Evolutionary conservation across 1,140 invertebrate species (phyloP), one percentile per base, ranked within the genome.

Genomic region (Globodera rostochiensis): DNA sequence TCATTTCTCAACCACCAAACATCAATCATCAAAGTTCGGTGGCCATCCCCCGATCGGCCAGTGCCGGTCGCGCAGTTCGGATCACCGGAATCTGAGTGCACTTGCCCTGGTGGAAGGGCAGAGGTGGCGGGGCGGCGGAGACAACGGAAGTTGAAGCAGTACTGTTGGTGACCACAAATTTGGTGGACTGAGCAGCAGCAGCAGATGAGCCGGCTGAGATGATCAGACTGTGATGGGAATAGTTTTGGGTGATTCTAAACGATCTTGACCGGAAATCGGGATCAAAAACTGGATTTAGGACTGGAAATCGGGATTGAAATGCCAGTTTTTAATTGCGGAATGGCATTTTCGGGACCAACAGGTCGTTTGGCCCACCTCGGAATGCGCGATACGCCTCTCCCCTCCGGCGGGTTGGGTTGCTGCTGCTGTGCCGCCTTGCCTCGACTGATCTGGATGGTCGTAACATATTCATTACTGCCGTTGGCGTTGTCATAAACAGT

Each of bases 371-470:
- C 77, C 15, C 25, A 79, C 45, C 77, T 66, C 8, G 79, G 79
- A 81, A 80, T 77, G 21, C 77, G 77, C 47, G 77, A 73, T 15
- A 45, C n/a, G 77, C 15, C 49, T 0, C 45, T n/a, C n/a, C 77
- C 15, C 49, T 6, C 45, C 76, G 21, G 57, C 76, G 76, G 9
- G 9, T 78, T 45, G 67, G n/a, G n/a, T 69, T 69, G 67, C 67
- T 69, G 67, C 67, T 45, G 69, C 46, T 36, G n/a, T 71, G n/a
- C 11, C 19, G 70, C 36, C 69, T 71, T 71, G 5, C 21, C 69
- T 21, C 69, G 25, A 19, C 19, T 71, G 69, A 71, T 71, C 25
- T 71, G 69, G 6, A 71, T 71, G 25, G 69, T 71, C 9, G 69
- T 71, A 1, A 71, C 69, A 5, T 45, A 71, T 11, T 71, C 45